Conservation (phyloP, 2,888 invertebrate genomes). For the Cerastis rubricosa region DNA sequence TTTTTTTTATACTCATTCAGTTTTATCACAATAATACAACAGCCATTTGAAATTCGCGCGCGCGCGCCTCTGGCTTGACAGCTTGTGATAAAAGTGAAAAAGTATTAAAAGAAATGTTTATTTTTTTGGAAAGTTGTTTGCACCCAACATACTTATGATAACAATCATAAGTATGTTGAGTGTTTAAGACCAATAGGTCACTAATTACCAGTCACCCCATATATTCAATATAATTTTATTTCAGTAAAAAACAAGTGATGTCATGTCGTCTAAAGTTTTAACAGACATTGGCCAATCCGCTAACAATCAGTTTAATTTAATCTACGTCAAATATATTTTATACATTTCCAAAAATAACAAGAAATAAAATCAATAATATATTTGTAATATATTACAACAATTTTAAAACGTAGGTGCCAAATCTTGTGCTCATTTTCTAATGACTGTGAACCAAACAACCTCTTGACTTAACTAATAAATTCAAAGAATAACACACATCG, state of each 20-base stretch:
- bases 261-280: conserved; percentile 12
- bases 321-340: conserved; percentile 46
- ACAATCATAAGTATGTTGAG: too few species aligned
- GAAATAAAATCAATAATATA: conserved; percentile 40
- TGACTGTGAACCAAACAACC: conserved; percentile 65
- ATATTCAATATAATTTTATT: conserved; percentile 12
- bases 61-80: too few species aligned
- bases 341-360: conserved; percentile 48
- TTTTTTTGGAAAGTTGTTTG: too few species aligned
- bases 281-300: conserved; percentile 26
- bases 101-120: too few species aligned
- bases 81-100: too few species aligned
- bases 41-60: too few species aligned
- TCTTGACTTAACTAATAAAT: conserved; percentile 66
- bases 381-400: conserved; percentile 49
- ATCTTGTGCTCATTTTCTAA: conserved; percentile 71
- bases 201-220: too few species aligned
- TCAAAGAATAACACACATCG: conserved; percentile 64
- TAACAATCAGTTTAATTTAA: conserved; percentile 56
- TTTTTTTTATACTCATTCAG: too few species aligned
- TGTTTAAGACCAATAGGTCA: too few species aligned
- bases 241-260: conserved; percentile 7
- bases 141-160: too few species aligned
- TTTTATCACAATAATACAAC: too few species aligned
- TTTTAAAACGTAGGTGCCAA: conserved; percentile 60